These are phyloP conservation scores for Coregonus sp. DNA, from an alignment of 2,797 vertebrate genomes.

Conservation along the genomic window DNA sequence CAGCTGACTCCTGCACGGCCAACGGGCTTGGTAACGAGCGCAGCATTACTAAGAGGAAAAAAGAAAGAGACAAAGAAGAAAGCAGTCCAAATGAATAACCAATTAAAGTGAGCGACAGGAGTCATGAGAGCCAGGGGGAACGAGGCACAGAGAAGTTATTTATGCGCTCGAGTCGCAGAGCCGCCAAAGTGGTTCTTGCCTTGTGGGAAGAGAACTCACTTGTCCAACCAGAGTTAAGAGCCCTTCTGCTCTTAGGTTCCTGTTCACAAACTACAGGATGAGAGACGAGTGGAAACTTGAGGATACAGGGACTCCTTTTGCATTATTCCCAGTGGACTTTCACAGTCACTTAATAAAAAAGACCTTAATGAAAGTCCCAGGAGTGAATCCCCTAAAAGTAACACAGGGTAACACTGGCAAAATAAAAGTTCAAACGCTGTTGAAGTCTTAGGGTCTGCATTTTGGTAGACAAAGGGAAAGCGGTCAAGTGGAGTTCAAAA, in stretches of 20 bases:
- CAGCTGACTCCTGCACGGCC: not conserved
- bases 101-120: not conserved
- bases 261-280: not conserved
- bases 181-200: not conserved
- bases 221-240: slow-evolving; percentile 5
- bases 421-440: not conserved
- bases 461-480: not conserved
- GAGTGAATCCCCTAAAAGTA: not conserved
- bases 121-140: not conserved
- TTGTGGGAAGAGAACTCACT: not conserved
- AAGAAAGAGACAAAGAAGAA: not conserved
- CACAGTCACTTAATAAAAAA: not conserved
- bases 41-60: slow-evolving; percentile 27
- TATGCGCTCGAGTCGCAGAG: not conserved
- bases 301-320: not conserved
- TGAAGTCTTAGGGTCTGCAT: not conserved
- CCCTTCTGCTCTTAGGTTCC: not conserved
- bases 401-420: not conserved
- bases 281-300: not conserved
- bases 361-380: not conserved
- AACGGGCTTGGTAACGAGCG: not conserved
- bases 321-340: not conserved
- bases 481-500: not conserved
- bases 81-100: not conserved
- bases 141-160: not conserved